A percentile compares a stretch with the other conserved stretches of the same genome.
Evolutionary conservation across 2,888 invertebrate species (phyloP).

Genomic region (Macaria liturata): DNA sequence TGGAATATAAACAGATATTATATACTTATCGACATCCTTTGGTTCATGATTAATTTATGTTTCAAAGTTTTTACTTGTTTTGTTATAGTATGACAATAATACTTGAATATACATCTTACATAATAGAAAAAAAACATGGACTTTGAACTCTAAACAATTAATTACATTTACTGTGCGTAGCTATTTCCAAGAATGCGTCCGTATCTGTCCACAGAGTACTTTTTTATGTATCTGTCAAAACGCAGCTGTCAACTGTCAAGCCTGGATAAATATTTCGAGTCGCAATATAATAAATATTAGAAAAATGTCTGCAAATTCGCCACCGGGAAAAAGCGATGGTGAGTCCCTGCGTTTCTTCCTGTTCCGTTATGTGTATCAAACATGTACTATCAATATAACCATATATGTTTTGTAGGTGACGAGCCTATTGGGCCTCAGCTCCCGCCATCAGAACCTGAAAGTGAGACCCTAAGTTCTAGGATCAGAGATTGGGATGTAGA

Average conservation of each 20-base stretch:
- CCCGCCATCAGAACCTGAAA: constrained; percentile 64
- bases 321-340: constrained; percentile 74
- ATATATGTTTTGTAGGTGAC: constrained; percentile 47
- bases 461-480: constrained; percentile 61
- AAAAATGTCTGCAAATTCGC: constrained; percentile 76
- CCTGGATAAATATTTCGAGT: constrained; percentile 66
- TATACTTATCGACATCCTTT: too few relatives aligned
- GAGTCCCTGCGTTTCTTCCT: constrained; percentile 34
- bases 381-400: constrained; percentile 16
- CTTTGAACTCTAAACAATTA: constrained; percentile 11
- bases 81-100: too few relatives aligned
- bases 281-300: constrained; percentile 65
- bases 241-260: constrained; percentile 63
- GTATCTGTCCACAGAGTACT: too few relatives aligned
- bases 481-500: constrained; percentile 83
- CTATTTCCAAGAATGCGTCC: constrained; percentile 62
- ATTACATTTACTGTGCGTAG: constrained; percentile 11
- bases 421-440: constrained; percentile 46
- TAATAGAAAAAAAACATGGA: constrained; percentile 25
- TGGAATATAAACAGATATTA: not conserved
- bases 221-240: too few relatives aligned
- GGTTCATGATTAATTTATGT: too few relatives aligned
- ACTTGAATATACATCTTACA: not conserved
- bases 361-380: constrained; percentile 15
- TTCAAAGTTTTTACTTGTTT: too few relatives aligned